Conservation (phyloP, 2,888 invertebrate genomes). For the Coelopa pilipes region DNA sequence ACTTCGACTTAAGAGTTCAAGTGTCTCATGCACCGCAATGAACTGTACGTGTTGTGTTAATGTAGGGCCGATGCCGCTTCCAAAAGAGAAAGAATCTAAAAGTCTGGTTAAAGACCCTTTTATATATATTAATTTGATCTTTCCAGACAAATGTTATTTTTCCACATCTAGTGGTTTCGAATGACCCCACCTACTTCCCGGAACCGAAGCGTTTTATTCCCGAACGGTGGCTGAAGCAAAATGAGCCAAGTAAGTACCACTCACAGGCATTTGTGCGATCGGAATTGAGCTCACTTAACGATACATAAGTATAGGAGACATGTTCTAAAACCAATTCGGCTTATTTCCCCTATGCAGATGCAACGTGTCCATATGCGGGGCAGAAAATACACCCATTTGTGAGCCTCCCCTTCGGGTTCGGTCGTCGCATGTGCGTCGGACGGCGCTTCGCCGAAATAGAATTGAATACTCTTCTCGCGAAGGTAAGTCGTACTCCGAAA, state of each 20-base stretch:
- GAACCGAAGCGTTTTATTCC: conserved; percentile 78
- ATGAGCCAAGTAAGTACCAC: conserved; percentile 57
- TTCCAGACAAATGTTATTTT: conserved; percentile 82
- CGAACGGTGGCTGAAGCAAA: conserved; percentile 80
- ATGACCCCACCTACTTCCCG: conserved; percentile 77
- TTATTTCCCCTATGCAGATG: conserved; percentile 27
- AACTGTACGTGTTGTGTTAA: not conserved
- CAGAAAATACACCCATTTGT: conserved; percentile 80
- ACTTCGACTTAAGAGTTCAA: too few relatives aligned
- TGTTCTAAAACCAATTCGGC: conserved; percentile 4
- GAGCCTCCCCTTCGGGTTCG: conserved; percentile 81
- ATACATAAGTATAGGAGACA: not conserved
- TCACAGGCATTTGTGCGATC: too few relatives aligned
- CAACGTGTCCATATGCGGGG: conserved; percentile 61
- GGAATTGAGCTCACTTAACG: not conserved
- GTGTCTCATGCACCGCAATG: too few relatives aligned
- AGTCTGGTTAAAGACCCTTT: not conserved
- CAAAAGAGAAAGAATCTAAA: too few relatives aligned
- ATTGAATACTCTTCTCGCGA: conserved; percentile 78
- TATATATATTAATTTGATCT: not conserved
- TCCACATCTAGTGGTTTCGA: conserved; percentile 81
- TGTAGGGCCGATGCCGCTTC: not conserved
- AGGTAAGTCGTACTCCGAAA: conserved; percentile 67
- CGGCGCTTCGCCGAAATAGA: conserved; percentile 85
- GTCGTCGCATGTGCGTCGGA: conserved; percentile 81